Evolutionary conservation across 2,888 invertebrate genomes (phyloP), one percentile per base, ranked within the genome.

Genomic region (Iselma pallidipennis): DNA sequence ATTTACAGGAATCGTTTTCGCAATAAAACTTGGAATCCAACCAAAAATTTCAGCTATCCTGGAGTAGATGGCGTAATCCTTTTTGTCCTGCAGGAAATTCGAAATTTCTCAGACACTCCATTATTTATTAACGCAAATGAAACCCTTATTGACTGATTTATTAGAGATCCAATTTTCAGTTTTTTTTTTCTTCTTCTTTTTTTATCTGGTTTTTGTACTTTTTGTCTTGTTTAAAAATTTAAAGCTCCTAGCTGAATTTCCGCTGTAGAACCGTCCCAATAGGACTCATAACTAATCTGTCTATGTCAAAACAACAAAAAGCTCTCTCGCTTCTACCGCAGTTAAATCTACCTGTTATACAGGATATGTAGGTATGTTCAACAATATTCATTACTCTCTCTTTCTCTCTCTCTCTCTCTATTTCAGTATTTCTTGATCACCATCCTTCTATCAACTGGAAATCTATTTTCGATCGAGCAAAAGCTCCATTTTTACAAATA

Each of bases 261-360:
- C 19, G 16, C 26, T 55, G n/a, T 55, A 45, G 49, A 49, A 23
- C 26, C 49, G 49, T 29, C 31, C 53, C 16, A 33, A 26, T 31
- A 31, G 50, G 31, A 56, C 56, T 56, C 42, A 60, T 59, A 59
- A 54, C 49, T 56, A 56, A 61, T 61, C 48, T 48, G 56, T 61
- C 60, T 56, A 50, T 56, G 60, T 56, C 60, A 61, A 31, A 45
- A 19, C 26, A 61, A 60, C 60, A 61, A 61, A 52, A 29, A 48
- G 51, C 48, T 51, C 4, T 14, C 37, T 16, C 2, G 4, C 9
- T 16, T 37, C 37, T 14, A n/a, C n/a, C n/a, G n/a, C n/a, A n/a
- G n/a, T n/a, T n/a, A n/a, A n/a, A n/a, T n/a, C n/a, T n/a, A n/a
- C n/a, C n/a, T n/a, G n/a, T n/a, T 21, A 28, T 29, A 55, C 26